Percentiles rank a stretch among this genome's conserved stretches.
Conservation (phyloP, 2,797 vertebrate species). For the Meda fulgida region DNA sequence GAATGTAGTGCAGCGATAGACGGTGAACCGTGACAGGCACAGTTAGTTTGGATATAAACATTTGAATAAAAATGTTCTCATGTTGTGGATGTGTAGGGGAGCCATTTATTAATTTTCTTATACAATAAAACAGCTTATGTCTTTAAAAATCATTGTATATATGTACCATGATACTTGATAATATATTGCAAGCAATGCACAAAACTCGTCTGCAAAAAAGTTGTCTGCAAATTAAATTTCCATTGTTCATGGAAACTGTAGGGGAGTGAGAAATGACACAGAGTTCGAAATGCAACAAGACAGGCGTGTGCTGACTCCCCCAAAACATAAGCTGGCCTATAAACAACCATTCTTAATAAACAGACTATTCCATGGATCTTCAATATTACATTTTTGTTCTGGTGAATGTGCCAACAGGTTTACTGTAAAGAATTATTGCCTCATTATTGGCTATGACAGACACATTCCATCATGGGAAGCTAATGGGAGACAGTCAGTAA, state of each 20-base stretch:
- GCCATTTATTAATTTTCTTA: not conserved
- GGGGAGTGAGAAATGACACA: not conserved
- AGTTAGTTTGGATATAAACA: constrained; percentile 4
- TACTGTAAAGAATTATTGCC: constrained; percentile 22
- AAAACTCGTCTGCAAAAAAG: not conserved
- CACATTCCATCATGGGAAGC: constrained; percentile 11
- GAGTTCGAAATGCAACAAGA: not conserved
- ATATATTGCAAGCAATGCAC: constrained; percentile 2
- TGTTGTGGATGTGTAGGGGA: not conserved
- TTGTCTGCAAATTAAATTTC: not conserved
- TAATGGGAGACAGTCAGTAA: constrained; percentile 50
- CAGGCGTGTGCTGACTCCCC: constrained; percentile 12
- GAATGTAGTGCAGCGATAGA: too few relatives aligned
- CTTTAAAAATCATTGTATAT: not conserved
- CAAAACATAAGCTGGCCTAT: not conserved
- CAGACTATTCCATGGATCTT: not conserved
- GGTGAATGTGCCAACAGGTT: constrained; percentile 1
- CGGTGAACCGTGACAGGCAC: too few relatives aligned
- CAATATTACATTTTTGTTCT: constrained; percentile 5
- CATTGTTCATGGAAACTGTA: constrained; percentile 4
- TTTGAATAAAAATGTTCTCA: not conserved
- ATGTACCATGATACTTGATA: not conserved
- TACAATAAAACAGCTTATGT: not conserved
- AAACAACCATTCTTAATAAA: constrained; percentile 10
- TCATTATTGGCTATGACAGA: constrained; percentile 25